Evolutionary conservation across 2,113 vertebrate species (phyloP).

Genomic region (Procavia capensis): DNA sequence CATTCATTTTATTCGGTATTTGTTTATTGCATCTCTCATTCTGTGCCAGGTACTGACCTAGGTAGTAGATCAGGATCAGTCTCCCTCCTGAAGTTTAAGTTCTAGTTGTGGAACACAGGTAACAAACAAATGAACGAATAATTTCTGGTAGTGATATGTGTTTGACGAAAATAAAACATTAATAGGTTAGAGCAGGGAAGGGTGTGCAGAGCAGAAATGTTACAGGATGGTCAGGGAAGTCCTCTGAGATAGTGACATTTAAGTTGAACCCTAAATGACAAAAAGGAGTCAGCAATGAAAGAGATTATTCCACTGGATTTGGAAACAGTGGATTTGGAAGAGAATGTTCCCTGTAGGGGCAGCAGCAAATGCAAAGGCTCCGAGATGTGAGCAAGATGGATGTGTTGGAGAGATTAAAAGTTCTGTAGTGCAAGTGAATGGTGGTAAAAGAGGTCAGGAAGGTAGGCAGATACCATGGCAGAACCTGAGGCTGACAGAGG

Average conservation of each 20-base stretch:
- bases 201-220: neutral
- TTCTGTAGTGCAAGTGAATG: constrained; percentile 3
- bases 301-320: no score
- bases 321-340: constrained; percentile 37
- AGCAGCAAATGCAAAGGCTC: neutral
- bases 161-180: neutral
- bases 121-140: neutral
- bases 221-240: neutral
- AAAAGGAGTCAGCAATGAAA: neutral
- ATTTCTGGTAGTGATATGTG: neutral
- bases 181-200: neutral
- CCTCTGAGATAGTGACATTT: neutral
- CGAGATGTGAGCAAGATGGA: neutral
- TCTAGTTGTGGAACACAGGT: neutral
- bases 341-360: neutral
- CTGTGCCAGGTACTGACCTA: neutral
- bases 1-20: neutral
- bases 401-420: constrained; percentile 17
- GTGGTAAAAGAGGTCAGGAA: neutral
- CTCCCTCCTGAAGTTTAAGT: neutral
- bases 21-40: neutral
- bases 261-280: neutral
- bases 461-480: neutral
- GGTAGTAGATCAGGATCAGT: neutral
- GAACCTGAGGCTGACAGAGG: neutral